Evolutionary conservation across 2,797 vertebrate genomes (phyloP).

Genomic region (Sarcoramphus papa): DNA sequence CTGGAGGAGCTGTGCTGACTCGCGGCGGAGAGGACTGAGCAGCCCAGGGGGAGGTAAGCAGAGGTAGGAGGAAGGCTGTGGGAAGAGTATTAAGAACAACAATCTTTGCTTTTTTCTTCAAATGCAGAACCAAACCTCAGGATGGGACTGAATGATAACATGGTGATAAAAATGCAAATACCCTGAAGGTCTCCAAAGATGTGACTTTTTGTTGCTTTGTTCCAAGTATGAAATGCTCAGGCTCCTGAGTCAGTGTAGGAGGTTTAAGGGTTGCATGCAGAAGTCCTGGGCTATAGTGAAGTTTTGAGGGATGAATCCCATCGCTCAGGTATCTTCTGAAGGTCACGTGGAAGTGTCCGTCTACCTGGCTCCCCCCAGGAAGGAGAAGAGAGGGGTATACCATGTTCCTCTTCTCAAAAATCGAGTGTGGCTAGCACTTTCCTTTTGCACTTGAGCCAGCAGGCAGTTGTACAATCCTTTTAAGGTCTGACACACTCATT

Average conservation of each 20-base stretch:
- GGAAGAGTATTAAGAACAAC: not conserved
- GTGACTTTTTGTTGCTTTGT: not conserved
- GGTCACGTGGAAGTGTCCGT: not conserved
- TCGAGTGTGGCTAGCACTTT: not conserved
- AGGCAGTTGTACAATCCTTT: not conserved
- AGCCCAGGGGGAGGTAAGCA: not conserved
- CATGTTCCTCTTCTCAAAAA: not conserved
- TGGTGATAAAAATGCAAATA: not conserved
- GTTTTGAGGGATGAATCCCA: not conserved
- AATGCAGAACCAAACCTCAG: not conserved
- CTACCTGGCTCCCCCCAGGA: not conserved
- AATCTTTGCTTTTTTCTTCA: not conserved
- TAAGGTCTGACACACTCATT: not conserved
- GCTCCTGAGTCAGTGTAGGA: not conserved
- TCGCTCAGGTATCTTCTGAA: not conserved
- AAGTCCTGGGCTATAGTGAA: not conserved
- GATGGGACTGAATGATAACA: not conserved
- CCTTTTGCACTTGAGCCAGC: not conserved
- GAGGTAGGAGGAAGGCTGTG: not conserved
- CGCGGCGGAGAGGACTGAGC: rapidly evolving
- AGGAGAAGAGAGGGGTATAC: not conserved
- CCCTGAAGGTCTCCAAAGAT: not conserved
- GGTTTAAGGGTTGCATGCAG: not conserved
- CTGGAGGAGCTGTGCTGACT: not conserved
- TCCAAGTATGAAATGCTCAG: not conserved